These are phyloP conservation scores for Pseudochromis fuscus DNA, from an alignment of 2,797 vertebrate genomes.

Conservation along the genomic window DNA sequence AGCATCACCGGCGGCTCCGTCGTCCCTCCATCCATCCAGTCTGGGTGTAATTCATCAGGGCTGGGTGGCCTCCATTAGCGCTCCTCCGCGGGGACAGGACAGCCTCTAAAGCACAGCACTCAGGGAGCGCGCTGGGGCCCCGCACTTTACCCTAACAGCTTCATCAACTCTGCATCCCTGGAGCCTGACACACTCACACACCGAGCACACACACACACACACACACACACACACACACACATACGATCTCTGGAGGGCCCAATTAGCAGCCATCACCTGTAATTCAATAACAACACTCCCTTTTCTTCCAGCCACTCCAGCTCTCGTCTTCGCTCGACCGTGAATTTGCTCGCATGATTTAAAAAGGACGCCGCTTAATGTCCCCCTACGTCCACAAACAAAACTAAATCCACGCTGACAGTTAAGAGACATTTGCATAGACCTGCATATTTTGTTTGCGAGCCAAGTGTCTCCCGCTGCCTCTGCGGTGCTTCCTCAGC, in stretches of 20 bases:
- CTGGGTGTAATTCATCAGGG: constrained; percentile 67
- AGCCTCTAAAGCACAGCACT: constrained; percentile 71
- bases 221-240: constrained; percentile 41
- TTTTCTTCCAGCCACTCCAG: constrained; percentile 54
- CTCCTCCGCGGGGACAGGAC: constrained; percentile 67
- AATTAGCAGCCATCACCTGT: constrained; percentile 82
- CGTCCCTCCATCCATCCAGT: constrained; percentile 46
- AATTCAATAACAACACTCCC: constrained; percentile 79
- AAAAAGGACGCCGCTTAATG: constrained; percentile 28
- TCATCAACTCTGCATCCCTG: constrained; percentile 72
- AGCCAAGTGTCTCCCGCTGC: constrained; percentile 25
- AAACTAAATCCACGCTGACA: constrained; percentile 52
- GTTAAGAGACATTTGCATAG: constrained; percentile 36
- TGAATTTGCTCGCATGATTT: constrained; percentile 45
- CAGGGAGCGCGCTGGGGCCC: constrained; percentile 62
- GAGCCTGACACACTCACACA: constrained; percentile 51
- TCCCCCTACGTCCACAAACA: constrained; percentile 43
- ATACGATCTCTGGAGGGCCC: constrained; percentile 78
- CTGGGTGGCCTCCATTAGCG: constrained; percentile 76
- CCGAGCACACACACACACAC: constrained; percentile 24
- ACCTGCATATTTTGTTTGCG: constrained; percentile 35
- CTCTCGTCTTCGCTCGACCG: constrained; percentile 41
- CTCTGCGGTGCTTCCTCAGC: not conserved
- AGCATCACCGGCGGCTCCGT: constrained; percentile 30
- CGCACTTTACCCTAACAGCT: constrained; percentile 78